Evolutionary conservation across 2,797 vertebrate genomes (phyloP).

Genomic region (Sarcoramphus papa): DNA sequence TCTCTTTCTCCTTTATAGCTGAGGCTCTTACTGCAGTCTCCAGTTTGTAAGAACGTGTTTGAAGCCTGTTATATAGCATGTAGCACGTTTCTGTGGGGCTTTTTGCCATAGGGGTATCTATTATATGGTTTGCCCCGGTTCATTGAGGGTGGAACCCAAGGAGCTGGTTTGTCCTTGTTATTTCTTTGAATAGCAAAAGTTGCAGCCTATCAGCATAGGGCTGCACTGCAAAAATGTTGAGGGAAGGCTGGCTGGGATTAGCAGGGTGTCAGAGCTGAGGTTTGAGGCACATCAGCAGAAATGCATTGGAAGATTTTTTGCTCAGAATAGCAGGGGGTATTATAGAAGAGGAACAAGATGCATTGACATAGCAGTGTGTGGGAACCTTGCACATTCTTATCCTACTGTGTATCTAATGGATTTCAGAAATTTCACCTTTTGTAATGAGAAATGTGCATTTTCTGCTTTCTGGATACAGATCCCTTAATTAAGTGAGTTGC

Average conservation of each 20-base stretch:
- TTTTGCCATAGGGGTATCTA: not conserved
- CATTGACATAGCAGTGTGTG: constrained; percentile 38
- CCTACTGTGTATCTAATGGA: constrained; percentile 56
- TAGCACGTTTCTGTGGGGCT: not conserved
- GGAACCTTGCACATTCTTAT: constrained; percentile 52
- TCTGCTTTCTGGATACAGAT: constrained; percentile 41
- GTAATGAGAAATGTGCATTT: constrained; percentile 39
- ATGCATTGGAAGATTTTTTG: constrained; percentile 12
- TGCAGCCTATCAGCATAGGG: not conserved
- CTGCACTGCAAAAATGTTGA: not conserved
- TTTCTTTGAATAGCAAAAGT: not conserved
- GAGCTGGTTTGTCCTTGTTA: not conserved
- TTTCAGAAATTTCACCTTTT: constrained; percentile 55
- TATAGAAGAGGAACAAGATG: constrained; percentile 6
- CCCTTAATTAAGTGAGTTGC: constrained; percentile 58
- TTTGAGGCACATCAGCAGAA: constrained; percentile 60
- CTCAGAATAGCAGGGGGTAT: constrained; percentile 31
- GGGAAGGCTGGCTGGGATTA: constrained; percentile 11
- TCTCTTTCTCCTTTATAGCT: not conserved
- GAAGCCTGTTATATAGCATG: not conserved
- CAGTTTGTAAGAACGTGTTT: not conserved
- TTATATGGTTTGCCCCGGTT: not conserved
- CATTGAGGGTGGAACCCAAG: not conserved
- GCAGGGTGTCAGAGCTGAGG: not conserved
- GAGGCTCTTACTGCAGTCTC: not conserved